Evolutionary conservation across 2,113 vertebrate genomes (phyloP), one percentile per base, ranked within the genome.

Genomic region (Cnemophilus loriae): DNA sequence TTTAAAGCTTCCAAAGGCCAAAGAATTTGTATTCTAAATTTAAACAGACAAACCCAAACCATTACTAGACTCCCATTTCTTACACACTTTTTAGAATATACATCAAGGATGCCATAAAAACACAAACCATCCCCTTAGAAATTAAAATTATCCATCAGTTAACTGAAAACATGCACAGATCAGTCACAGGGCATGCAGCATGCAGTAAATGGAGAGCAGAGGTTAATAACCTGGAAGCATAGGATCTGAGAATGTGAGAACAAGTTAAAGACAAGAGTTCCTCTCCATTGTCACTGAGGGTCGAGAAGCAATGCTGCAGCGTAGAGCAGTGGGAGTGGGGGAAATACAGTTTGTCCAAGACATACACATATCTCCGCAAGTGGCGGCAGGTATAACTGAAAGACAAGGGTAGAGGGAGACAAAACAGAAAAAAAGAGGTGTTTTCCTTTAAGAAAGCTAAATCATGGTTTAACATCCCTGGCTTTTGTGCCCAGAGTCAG

Each of bases 341-440:
- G 91, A 98, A 98, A 98, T 97, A 98, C 81, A 98, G 97, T 98
- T 97, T 98, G 98, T 98, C 98, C 98, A 98, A 97, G 96, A 98
- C 98, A 98, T 97, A 98, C n/a, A 98, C 98, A 98, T 98, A 98
- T 98, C 98, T 98, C 98, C 97, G 98, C 98, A 98, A 98, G 98
- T 98, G 98, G 98, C 98, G 98, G 98, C 98, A 98, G 98, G 98
- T 98, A 97, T 98, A 98, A 98, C 98, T 98, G 98, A 96, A 98
- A 98, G 97, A 98, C 98, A 98, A 98, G 97, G 98, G 97, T 79
- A 97, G 96, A 97, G 95, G 97, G 96, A 97, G 97, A 96, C 90
- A 97, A 97, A 97, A 97, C 82, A 97, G 77, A 96, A 95, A 91
- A 91, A 97, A 95, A 98, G 69, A 98, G 95, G 96, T 75, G 67